These are phyloP conservation scores for Drosophila melanosoma DNA, from an alignment of 2,888 invertebrate species.

Conservation along the genomic window DNA sequence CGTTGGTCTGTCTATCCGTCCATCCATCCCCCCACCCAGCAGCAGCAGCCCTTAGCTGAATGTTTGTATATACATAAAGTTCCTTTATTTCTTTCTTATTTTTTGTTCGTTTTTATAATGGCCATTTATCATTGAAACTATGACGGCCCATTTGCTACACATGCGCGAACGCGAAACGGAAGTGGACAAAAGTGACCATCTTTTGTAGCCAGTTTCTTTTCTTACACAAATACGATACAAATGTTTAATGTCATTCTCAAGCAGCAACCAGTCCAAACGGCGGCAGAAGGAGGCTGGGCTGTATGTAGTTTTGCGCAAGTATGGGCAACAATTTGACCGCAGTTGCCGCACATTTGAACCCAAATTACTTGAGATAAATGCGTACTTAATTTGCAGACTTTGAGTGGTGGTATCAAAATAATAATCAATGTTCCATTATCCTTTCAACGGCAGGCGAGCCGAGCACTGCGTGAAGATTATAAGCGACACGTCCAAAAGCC, in stretches of 20 bases:
- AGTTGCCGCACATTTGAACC: slow-evolving; percentile 79
- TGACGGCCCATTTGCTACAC: slow-evolving; percentile 76
- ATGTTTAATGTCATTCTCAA: slow-evolving; percentile 67
- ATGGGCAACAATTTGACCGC: slow-evolving; percentile 77
- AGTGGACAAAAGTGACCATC: slow-evolving; percentile 66
- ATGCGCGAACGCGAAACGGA: slow-evolving; percentile 52
- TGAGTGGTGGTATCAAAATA: slow-evolving; percentile 79
- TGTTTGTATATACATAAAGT: slow-evolving; percentile 37
- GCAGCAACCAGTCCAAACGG: slow-evolving; percentile 46
- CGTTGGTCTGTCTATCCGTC: slow-evolving; percentile 17
- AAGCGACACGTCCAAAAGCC: slow-evolving; percentile 63
- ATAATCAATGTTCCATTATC: slow-evolving; percentile 77
- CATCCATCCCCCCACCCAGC: slow-evolving; percentile 1
- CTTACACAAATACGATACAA: slow-evolving; percentile 42
- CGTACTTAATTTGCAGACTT: slow-evolving; percentile 79
- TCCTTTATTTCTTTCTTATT: slow-evolving; percentile 50
- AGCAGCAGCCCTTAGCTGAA: slow-evolving; percentile 31
- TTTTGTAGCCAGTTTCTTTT: slow-evolving; percentile 59
- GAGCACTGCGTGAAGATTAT: slow-evolving; percentile 74
- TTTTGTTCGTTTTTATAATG: slow-evolving; percentile 49
- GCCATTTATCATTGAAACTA: slow-evolving; percentile 72
- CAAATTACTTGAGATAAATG: slow-evolving; percentile 79
- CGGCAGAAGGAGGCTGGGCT: slow-evolving; percentile 34
- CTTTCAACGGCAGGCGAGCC: slow-evolving; percentile 57
- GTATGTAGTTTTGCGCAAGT: slow-evolving; percentile 30